These are phyloP conservation scores for Elephantulus edwardii DNA, from an alignment of 2,113 vertebrate species.

Conservation along the genomic window DNA sequence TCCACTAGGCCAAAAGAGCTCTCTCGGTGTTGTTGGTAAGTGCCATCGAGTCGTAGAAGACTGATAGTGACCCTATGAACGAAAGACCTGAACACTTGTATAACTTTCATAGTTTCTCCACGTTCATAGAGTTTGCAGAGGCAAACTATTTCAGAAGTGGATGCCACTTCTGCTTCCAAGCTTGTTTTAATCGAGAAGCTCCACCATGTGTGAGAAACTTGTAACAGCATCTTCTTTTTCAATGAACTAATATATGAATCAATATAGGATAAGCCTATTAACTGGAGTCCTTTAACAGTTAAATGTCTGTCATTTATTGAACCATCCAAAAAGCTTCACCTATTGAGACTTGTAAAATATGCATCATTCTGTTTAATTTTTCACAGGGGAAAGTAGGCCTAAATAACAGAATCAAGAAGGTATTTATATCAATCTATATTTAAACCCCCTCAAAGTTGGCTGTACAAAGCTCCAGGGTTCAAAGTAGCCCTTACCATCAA, in stretches of 20 bases:
- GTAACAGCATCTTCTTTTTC: no score
- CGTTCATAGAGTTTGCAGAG: no score
- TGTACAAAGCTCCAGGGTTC: not conserved
- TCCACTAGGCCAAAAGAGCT: no score
- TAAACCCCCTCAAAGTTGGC: not conserved
- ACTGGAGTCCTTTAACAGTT: not conserved
- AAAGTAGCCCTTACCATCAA: conserved; percentile 10
- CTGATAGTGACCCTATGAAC: no score
- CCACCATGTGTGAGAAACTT: no score
- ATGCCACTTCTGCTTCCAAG: no score
- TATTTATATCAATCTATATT: not conserved
- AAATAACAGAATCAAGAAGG: not conserved
- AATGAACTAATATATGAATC: not conserved
- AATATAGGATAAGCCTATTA: not conserved
- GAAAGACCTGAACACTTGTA: no score
- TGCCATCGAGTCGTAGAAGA: no score
- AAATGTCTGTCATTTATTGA: not conserved
- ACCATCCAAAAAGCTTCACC: not conserved
- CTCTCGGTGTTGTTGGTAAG: no score
- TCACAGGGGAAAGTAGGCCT: not conserved
- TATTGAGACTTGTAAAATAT: not conserved
- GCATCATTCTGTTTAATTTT: not conserved
- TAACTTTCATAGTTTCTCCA: no score
- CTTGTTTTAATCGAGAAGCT: no score
- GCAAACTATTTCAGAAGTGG: no score